phyloP scores from a whole-genome alignment of 1,140 invertebrate genomes.

The Drosophila ogumai region DNA sequence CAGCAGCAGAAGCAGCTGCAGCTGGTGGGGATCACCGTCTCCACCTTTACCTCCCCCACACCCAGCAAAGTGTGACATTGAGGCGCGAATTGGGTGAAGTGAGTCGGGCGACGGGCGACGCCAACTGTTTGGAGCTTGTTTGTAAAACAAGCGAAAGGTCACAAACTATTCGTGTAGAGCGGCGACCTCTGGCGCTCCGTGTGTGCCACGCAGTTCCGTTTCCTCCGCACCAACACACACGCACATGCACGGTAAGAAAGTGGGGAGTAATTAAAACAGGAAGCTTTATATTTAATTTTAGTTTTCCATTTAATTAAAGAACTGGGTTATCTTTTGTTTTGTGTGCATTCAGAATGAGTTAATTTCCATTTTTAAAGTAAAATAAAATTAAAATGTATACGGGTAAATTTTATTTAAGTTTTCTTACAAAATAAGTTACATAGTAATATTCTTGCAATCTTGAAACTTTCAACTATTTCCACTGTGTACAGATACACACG shows the following conservation, averaged over 20 bases:
- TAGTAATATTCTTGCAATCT: no score
- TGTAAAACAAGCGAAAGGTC: conserved; percentile 81
- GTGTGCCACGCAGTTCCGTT: conserved; percentile 64
- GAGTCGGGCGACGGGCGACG: conserved; percentile 22
- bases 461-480: neutral
- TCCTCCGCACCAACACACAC: conserved; percentile 44
- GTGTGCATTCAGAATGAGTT: neutral
- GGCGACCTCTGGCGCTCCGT: conserved; percentile 68
- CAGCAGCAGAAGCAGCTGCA: conserved; percentile 30
- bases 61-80: conserved; percentile 64
- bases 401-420: neutral
- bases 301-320: neutral
- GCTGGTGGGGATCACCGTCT: conserved; percentile 8
- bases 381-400: neutral
- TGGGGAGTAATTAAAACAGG: neutral
- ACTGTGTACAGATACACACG: conserved; percentile 22
- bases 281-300: no score
- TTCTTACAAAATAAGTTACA: no score
- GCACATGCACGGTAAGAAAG: conserved; percentile 26
- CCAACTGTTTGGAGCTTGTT: conserved; percentile 70
- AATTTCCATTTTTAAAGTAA: neutral
- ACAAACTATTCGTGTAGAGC: conserved; percentile 80
- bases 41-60: neutral
- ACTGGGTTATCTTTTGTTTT: neutral
- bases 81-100: conserved; percentile 62